Evolutionary conservation across 2,888 invertebrate genomes (phyloP), one percentile per base, ranked within the genome.

Genomic region (Macaria notata): DNA sequence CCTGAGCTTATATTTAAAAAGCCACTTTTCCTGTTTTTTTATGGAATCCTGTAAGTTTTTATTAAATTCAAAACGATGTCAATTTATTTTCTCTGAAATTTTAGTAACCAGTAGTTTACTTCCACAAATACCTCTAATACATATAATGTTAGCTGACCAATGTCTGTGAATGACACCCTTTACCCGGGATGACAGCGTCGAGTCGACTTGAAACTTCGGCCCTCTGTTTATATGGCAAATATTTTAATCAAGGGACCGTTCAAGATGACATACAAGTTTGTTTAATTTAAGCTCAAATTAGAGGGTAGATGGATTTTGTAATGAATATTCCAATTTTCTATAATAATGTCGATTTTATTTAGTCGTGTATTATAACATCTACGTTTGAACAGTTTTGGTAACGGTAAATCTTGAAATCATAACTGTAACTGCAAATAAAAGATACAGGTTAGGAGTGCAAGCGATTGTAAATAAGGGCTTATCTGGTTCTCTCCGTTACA

Each of bases 401-500:
- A n/a, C n/a, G n/a, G n/a, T n/a, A n/a, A n/a, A n/a, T n/a, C n/a
- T n/a, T n/a, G n/a, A n/a, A n/a, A n/a, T n/a, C n/a, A n/a, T n/a
- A n/a, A 19, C 19, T 19, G 19, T 19, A 19, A 19, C 19, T 19
- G 19, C 19, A 19, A 19, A 19, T 36, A 36, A 7, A 4, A 36
- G 33, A 36, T 36, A 36, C 33, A 36, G 33, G 33, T 36, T 51
- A 50, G 46, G 54, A 54, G 36, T 43, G 51, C 57, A 46, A 78
- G 75, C 75, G 72, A 75, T 73, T 73, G 79, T 81, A 85, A 87
- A 86, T 83, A 83, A 80, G 78, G 70, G 77, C 79, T 89, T 88
- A 89, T 89, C 90, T 87, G 75, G 79, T 82, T 82, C 75, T 74
- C 76, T 76, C 86, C 83, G 86, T 87, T 86, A 84, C 82, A 84